These are phyloP conservation scores for Desmodus rotundus DNA, from an alignment of 2,113 vertebrate species.

Conservation along the genomic window DNA sequence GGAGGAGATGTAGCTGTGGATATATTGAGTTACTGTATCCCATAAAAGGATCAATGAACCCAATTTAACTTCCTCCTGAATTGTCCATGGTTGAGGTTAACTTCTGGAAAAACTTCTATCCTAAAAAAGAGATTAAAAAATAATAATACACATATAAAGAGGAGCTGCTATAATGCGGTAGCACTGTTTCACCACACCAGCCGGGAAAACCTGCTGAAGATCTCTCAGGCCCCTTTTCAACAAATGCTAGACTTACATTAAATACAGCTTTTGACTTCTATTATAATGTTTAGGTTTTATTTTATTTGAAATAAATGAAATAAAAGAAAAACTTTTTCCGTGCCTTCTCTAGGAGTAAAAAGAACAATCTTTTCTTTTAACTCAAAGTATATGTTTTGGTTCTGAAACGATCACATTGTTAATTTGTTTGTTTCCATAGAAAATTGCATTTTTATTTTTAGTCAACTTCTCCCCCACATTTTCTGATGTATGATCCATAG, in stretches of 20 bases:
- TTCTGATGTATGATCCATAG: not conserved
- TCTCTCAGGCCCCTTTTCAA: not conserved
- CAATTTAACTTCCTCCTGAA: not conserved
- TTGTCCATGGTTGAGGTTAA: not conserved
- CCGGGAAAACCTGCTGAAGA: not conserved
- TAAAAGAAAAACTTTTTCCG: not conserved
- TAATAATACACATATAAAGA: not conserved
- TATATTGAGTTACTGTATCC: not conserved
- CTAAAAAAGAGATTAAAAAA: not conserved
- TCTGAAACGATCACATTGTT: not conserved
- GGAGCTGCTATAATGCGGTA: not conserved
- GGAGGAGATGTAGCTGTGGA: not conserved
- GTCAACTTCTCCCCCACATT: not conserved
- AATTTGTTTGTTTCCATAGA: not conserved
- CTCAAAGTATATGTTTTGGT: not conserved
- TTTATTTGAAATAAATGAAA: not conserved
- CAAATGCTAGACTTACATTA: not conserved
- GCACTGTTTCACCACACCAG: not conserved
- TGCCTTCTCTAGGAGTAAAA: not conserved
- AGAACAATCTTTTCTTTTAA: not conserved
- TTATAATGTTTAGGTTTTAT: not conserved
- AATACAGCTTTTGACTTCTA: not conserved
- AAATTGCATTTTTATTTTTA: constrained; percentile 15
- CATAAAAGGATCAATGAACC: not conserved
- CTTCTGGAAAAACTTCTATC: not conserved